Evolutionary conservation across 1,140 invertebrate genomes (phyloP), one percentile per base, ranked within the genome.

Genomic region (Wasmannia auropunctata): DNA sequence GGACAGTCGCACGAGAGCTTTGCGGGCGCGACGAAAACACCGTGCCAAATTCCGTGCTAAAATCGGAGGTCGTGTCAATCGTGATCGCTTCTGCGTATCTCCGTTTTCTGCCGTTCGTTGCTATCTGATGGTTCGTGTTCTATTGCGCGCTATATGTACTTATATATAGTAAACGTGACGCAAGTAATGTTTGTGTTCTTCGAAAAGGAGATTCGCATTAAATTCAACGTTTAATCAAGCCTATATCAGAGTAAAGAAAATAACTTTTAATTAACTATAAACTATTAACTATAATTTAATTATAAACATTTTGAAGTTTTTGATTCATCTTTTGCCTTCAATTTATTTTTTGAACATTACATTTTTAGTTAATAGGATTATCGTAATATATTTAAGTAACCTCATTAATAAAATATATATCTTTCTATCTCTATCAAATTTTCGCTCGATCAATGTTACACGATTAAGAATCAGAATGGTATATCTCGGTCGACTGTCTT

Each of bases 1-100:
- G n/a, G 19, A 74, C 51, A 22, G 51, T 46, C 31, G 22, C 31
- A 51, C 28, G 34, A 49, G 25, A 56, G 28, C 49, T 69, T n/a
- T 34, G 51, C 76, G 31, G 37, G 14, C 14, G 58, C 85, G 58
- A 76, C 70, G 51, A 65, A 85, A 88, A 65, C 86, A 65, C 43
- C 37, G 65, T 86, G 83, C 87, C 88, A 76, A 89, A 89, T 88
- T 86, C 87, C 83, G 14, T 19, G 81, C 86, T 80, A 80, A 80
- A 80, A 69, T 80, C 77, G 54, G 77, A 80, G 62, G 19, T 80
- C 77, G 46, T 69, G 77, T 80, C 77, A 60, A 80, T 80, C 46
- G 22, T 28, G 63, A 80, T 80, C 34, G 46, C 5, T 80, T 54
- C 62, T 54, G 22, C 43, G 49, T 80, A 54, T 3, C 54, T 8